Evolutionary conservation across 2,888 invertebrate genomes (phyloP).

Genomic region (Oscheius myriophilus): DNA sequence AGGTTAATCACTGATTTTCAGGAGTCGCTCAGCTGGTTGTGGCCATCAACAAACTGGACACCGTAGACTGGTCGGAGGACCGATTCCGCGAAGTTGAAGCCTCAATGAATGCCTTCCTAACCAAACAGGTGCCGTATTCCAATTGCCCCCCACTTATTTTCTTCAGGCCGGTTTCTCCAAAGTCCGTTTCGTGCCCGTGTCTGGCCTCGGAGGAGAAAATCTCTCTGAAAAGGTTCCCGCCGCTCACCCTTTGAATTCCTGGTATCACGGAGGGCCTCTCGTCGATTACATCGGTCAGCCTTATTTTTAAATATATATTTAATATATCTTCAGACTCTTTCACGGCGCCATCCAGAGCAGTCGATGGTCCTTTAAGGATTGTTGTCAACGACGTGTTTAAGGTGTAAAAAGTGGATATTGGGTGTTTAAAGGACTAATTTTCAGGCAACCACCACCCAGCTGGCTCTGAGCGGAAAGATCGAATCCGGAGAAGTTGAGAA

Average conservation of each 20-base stretch:
- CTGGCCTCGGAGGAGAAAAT: constrained; percentile 95
- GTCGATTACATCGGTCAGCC: constrained; percentile 83
- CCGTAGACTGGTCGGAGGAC: constrained; percentile 88
- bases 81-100: constrained; percentile 85
- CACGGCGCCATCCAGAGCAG: constrained; percentile 63
- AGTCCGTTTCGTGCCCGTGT: constrained; percentile 86
- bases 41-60: constrained; percentile 96
- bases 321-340: constrained; percentile 35
- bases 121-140: constrained; percentile 71
- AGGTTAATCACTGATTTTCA: constrained; percentile 67
- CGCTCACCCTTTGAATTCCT: constrained; percentile 76
- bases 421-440: neutral
- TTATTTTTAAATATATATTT: neutral
- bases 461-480: constrained; percentile 88
- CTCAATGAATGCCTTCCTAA: constrained; percentile 57
- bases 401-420: constrained; percentile 20
- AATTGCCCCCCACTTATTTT: neutral
- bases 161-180: constrained; percentile 54
- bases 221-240: constrained; percentile 75
- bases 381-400: constrained; percentile 95
- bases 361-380: constrained; percentile 87
- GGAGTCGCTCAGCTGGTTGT: constrained; percentile 93
- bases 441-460: constrained; percentile 45
- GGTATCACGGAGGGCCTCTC: constrained; percentile 87
- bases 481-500: constrained; percentile 88